Evolutionary conservation across 2,113 vertebrate species (phyloP), one percentile per base, ranked within the genome.

Genomic region (Galbula dea): DNA sequence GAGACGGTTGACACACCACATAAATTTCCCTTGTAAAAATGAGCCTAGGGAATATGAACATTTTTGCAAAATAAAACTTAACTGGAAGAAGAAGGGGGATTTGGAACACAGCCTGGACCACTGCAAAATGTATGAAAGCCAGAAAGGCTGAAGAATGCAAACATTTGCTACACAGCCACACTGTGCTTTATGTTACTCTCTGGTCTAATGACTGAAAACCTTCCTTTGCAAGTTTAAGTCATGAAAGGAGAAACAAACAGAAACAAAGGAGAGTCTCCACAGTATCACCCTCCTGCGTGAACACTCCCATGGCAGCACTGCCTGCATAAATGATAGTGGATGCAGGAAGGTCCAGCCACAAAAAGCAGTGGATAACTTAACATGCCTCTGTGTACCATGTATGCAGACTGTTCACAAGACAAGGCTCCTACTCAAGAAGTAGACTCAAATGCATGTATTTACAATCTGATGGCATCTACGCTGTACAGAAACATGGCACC

Each of bases 91-190:
- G 45, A 75, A 65, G 22, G 11, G 20, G 4, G 9, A 43, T 41
- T 52, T 78, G 43, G 68, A 93, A 93, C 11, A 12, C 17, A 75
- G n/a, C 69, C 39, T 48, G 26, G 17, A 62, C 36, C 55, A 27
- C 29, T 34, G n/a, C 39, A 77, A 67, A 83, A 80, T 2, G 9
- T 49, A 27, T 52, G 83, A 78, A 85, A 78, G 36, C 6, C 63
- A 79, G 30, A 69, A 71, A 45, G n/a, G 20, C 34, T 75, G 32
- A 80, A 68, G 68, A 84, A 90, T 7, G 9, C 2, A 4, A 43
- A 43, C 2, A 0, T 29, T 24, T 57, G 32, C 51, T 76, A 78
- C 63, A 54, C 74, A 68, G 69, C 23, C 29, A 34, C 0, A 0
- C 12, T 65, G 34, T 29, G 5, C 15, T 77, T 57, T 63, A 27